These are phyloP conservation scores for Athalia rosae DNA, from an alignment of 2,888 invertebrate genomes.

Conservation along the genomic window DNA sequence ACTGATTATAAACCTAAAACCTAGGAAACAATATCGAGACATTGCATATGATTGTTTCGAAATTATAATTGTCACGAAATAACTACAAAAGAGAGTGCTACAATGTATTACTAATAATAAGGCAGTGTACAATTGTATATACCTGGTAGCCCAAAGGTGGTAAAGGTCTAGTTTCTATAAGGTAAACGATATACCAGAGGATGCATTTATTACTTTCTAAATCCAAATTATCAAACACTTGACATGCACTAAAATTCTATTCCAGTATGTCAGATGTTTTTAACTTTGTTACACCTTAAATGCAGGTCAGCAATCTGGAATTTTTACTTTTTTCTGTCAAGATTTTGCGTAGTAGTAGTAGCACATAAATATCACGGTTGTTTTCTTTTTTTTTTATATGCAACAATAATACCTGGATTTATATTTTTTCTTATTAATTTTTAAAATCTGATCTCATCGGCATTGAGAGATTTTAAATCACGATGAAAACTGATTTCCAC, in stretches of 20 bases:
- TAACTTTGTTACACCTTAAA: conserved; percentile 7
- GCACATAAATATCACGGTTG: neutral
- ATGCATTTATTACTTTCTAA: conserved; percentile 42
- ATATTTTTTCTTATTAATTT: neutral
- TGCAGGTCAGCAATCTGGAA: neutral
- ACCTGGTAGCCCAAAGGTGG: conserved; percentile 46
- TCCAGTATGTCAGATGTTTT: neutral
- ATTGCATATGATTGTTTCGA: conserved; percentile 15
- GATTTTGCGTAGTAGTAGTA: too few species aligned
- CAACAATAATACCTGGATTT: neutral
- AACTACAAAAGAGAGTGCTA: conserved; percentile 51
- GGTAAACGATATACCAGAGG: conserved; percentile 39
- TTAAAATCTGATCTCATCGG: conserved; percentile 20
- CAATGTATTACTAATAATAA: conserved; percentile 59
- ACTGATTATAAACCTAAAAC: conserved; percentile 12
- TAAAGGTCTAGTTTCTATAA: conserved; percentile 32
- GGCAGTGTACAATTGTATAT: conserved; percentile 64
- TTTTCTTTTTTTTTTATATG: neutral
- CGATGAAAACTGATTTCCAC: neutral
- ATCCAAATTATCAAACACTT: too few species aligned
- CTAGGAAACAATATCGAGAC: neutral
- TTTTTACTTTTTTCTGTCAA: neutral
- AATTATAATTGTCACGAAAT: conserved; percentile 3
- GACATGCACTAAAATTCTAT: too few species aligned
- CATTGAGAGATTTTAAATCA: conserved; percentile 3